Evolutionary conservation across 2,888 invertebrate species (phyloP), one percentile per base, ranked within the genome.

Genomic region (Ichneumon xanthorius): DNA sequence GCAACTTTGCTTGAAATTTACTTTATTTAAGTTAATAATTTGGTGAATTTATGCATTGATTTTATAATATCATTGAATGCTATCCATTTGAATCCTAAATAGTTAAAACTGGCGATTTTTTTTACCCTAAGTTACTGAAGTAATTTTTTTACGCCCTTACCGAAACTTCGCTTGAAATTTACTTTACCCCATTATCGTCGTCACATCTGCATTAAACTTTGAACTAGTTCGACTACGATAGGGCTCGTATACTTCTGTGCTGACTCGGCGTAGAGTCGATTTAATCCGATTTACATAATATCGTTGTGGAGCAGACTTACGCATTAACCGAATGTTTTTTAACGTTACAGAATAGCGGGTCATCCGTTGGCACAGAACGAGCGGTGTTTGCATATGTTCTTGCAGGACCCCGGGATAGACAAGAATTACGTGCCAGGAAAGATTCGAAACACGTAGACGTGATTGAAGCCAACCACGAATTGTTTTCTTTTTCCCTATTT

Each of bases 351-450:
- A 96, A 99, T 99, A 93, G 99, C 99, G 75, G 99, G 99, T 81
- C 99, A 99, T 95, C 99, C 99, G 3, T 95, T 99, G 93, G 99
- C 99, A 84, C 99, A 99, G 95, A 99, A 99, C 94, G 99, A 99
- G 95, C 96, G 98, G 93, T 99, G 99, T 95, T 96, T 99, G 92
- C 99, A 99, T 95, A 99, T 99, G 98, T 99, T 99, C 95, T 96
- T 99, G 88, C 99, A 99, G 94, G 99, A 99, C 92, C 97, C 97
- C 72, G 96, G 97, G 92, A 99, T 99, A 94, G 99, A 99, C 95
- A 99, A 98, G 95, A 99, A 99, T 95, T 99, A 99, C 95, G 98
- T 99, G 89, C 99, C 99, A 90, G 99, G 99, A 91, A 99, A 99
- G 95, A 99, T 99, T 94, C 96, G 99, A 94, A 99, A 98, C 95